Base-by-base conservation (phyloP, 2,113 vertebrate genomes). In the Dermatemys mawii region DNA sequence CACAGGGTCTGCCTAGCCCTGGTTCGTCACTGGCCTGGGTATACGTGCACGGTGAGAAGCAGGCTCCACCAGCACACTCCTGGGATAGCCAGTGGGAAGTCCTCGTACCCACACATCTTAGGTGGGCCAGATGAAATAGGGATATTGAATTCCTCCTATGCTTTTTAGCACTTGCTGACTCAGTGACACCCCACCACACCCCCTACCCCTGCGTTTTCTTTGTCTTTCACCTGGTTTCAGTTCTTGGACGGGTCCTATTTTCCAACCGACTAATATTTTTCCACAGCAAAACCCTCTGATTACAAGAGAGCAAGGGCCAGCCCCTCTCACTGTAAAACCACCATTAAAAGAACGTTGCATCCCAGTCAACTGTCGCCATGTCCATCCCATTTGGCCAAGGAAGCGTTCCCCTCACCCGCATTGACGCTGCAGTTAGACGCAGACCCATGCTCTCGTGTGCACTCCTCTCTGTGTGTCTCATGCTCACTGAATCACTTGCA, bases 401-500 rank as follows among this genome's bases (percentile, higher is more conserved):
- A 96, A 55, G 93, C 46, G 88, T 96, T 95, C 75, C 95, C 94
- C 70, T 63, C 94, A 73, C 90, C 89, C 84, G 53, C 91, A 93
- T 83, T 90, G 50, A 63, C n/a, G 87, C 93, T 89, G 86, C 81
- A 75, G 91, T 53, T 75, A 44, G 44, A 24, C 60, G 91, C 89
- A 95, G 93, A 94, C 92, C 96, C 93, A 89, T 93, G 89, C 91
- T 94, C 91, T 92, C 94, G 94, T 96, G 94, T 92, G 95, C 97
- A 55, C 96, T 90, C 95, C 90, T 95, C 83, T 95, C 80, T 46
- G 54, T 60, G 86, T 96, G 96, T 97, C 96, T 97, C 95, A 95
- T 94, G 83, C 95, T 97, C 95, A 91, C 96, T 95, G 76, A 96
- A 93, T 95, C 96, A 96, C 96, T 95, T 96, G 96, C 96, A 93